Evolutionary conservation across 2,888 invertebrate genomes (phyloP).

Genomic region (Bombyx huttoni): DNA sequence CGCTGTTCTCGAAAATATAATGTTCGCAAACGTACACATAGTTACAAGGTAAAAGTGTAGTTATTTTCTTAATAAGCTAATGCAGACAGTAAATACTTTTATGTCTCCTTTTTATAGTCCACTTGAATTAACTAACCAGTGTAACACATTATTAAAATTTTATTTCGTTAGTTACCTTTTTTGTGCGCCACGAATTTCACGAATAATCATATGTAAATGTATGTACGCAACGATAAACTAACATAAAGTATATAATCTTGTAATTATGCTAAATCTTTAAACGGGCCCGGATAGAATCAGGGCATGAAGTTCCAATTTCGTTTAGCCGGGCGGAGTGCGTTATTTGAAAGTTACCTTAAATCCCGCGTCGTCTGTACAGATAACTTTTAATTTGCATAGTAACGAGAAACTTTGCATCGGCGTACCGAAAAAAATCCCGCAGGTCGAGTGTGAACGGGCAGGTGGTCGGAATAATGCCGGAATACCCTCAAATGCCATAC

Average conservation of each 20-base stretch:
- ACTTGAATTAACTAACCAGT: slow-evolving; percentile 42
- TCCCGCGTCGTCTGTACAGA: slow-evolving; percentile 49
- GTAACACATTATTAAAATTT: slow-evolving; percentile 42
- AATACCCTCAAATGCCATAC: slow-evolving; percentile 41
- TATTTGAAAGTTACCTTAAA: slow-evolving; percentile 51
- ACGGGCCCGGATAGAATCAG: slow-evolving; percentile 44
- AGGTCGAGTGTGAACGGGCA: slow-evolving; percentile 56
- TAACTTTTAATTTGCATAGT: slow-evolving; percentile 69
- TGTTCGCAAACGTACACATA: slow-evolving; percentile 17
- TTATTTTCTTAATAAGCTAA: slow-evolving; percentile 34
- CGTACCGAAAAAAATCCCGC: slow-evolving; percentile 53
- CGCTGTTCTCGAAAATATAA: slow-evolving; percentile 13
- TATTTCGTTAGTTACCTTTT: slow-evolving; percentile 31
- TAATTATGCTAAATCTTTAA: slow-evolving; percentile 56
- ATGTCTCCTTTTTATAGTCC: slow-evolving; percentile 42
- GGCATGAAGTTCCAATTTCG: slow-evolving; percentile 47
- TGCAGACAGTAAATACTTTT: slow-evolving; percentile 38
- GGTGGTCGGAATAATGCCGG: slow-evolving; percentile 45
- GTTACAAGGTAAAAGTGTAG: slow-evolving; percentile 19
- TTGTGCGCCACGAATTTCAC: slow-evolving; percentile 31
- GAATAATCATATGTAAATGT: slow-evolving; percentile 40
- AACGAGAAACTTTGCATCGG: slow-evolving; percentile 67
- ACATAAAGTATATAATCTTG: slow-evolving; percentile 41
- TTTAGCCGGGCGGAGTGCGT: slow-evolving; percentile 35
- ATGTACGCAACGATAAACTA: slow-evolving; percentile 34